Conservation (phyloP, 2,113 vertebrate genomes). For the Sceloporus tristichus region DNA sequence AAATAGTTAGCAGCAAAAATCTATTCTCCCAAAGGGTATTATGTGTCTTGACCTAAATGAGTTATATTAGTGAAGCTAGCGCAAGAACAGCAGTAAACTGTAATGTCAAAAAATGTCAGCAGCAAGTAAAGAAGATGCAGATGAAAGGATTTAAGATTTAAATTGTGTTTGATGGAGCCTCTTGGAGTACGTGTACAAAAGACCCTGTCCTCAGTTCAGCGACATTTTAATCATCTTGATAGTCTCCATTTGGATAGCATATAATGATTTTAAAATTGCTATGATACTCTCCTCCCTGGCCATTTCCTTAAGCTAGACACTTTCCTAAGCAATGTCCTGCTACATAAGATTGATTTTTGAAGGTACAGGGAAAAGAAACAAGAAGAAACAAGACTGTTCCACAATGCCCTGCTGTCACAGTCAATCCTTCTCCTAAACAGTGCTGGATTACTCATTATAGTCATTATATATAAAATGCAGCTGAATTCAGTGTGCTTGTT, state of each 20-base stretch:
- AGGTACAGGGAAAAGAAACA: not conserved
- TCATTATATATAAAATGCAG: not conserved
- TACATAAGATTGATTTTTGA: not conserved
- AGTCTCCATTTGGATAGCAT: not conserved
- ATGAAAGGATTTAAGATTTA: not conserved
- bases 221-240: conserved; percentile 26
- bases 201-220: conserved; percentile 6
- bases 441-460: not conserved
- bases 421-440: not conserved
- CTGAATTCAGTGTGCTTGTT: not conserved
- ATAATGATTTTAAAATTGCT: not conserved
- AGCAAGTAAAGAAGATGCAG: not conserved
- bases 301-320: not conserved
- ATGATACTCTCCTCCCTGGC: not conserved
- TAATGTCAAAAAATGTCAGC: conserved; percentile 22
- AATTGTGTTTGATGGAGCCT: not conserved
- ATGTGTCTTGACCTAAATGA: conserved; percentile 7
- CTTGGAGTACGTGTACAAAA: not conserved
- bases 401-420: not conserved
- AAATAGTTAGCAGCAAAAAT: conserved; percentile 45
- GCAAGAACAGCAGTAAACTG: conserved; percentile 15
- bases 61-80: conserved; percentile 38
- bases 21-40: conserved; percentile 23
- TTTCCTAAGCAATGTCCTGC: not conserved
- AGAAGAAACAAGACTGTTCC: not conserved